Evolutionary conservation across 2,888 invertebrate species (phyloP).

Genomic region (Polydrusus cervinus): DNA sequence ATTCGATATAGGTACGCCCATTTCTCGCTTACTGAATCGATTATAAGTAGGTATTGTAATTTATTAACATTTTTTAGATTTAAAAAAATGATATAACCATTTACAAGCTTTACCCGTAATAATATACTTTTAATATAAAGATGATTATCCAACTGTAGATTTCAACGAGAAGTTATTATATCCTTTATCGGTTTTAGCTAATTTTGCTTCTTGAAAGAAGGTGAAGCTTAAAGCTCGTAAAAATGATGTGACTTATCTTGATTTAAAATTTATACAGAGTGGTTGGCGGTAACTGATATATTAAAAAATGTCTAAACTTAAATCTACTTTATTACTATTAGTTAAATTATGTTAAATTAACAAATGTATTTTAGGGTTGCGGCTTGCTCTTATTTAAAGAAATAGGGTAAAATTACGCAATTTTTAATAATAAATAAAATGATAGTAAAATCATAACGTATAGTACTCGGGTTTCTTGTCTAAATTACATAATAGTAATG

Average conservation of each 20-base stretch:
- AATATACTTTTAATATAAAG: slow-evolving; percentile 34
- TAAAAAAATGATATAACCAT: slow-evolving; percentile 26
- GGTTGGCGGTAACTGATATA: too few relatives aligned
- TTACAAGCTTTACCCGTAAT: slow-evolving; percentile 44
- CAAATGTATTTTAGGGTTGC: too few relatives aligned
- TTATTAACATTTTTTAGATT: slow-evolving; percentile 22
- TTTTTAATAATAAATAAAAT: too few relatives aligned
- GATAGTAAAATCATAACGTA: too few relatives aligned
- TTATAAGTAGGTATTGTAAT: slow-evolving; percentile 17
- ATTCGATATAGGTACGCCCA: not conserved
- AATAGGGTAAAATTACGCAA: too few relatives aligned
- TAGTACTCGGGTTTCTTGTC: too few relatives aligned
- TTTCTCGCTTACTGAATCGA: not conserved
- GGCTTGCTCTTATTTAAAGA: too few relatives aligned
- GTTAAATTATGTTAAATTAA: too few relatives aligned
- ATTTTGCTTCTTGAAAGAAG: slow-evolving; percentile 29
- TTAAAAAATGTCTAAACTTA: too few relatives aligned
- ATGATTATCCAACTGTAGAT: slow-evolving; percentile 31
- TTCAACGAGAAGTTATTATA: slow-evolving; percentile 39
- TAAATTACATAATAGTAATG: too few relatives aligned
- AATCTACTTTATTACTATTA: too few relatives aligned
- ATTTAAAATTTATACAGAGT: not conserved
- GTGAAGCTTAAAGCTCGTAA: slow-evolving; percentile 9
- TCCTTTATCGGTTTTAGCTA: slow-evolving; percentile 35
- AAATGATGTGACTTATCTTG: slow-evolving; percentile 35